Conservation (phyloP, 1,140 invertebrate species). For the Subanguina moxae region DNA sequence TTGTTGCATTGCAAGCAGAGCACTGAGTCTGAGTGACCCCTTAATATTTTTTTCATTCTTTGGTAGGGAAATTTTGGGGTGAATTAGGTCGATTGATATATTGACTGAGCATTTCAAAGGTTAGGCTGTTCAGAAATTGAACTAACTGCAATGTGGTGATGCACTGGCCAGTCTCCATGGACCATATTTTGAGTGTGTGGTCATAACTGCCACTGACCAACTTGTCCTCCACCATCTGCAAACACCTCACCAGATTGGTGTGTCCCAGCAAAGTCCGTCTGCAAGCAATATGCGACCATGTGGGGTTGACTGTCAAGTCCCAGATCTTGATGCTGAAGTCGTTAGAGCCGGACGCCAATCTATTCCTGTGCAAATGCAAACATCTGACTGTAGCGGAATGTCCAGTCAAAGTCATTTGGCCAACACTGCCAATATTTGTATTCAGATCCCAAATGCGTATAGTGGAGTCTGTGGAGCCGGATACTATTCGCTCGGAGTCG, state of each 20-base stretch:
- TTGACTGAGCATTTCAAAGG: too few species aligned
- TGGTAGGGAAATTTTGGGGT: too few species aligned
- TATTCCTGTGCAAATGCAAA: slow-evolving; percentile 63
- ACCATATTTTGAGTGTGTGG: slow-evolving; percentile 59
- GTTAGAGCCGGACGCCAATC: slow-evolving; percentile 63
- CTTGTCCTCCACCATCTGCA: slow-evolving; percentile 58
- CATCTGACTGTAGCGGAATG: slow-evolving; percentile 65
- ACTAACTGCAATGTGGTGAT: slow-evolving; percentile 59
- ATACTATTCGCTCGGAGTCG: slow-evolving; percentile 52
- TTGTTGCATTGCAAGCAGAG: slow-evolving; percentile 65
- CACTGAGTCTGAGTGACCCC: slow-evolving; percentile 64
- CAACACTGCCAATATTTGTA: slow-evolving; percentile 64
- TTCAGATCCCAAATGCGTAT: slow-evolving; percentile 61
- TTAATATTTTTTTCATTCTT: too few species aligned
- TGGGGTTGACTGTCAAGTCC: slow-evolving; percentile 63
- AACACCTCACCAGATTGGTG: slow-evolving; percentile 63
- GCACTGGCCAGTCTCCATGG: slow-evolving; percentile 58
- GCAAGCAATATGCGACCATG: slow-evolving; percentile 66
- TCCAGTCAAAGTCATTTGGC: slow-evolving; percentile 65
- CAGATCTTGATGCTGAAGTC: slow-evolving; percentile 65
- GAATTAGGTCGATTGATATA: slow-evolving; percentile 14
- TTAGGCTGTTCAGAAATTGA: too few species aligned
- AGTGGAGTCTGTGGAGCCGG: slow-evolving; percentile 52
- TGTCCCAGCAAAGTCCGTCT: slow-evolving; percentile 65
- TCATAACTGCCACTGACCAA: slow-evolving; percentile 62